Evolutionary conservation across 64 coral and sea anemone genomes (phyloP), one percentile per base, ranked within the genome.

Genomic region (Stichodactyla mertensii): DNA sequence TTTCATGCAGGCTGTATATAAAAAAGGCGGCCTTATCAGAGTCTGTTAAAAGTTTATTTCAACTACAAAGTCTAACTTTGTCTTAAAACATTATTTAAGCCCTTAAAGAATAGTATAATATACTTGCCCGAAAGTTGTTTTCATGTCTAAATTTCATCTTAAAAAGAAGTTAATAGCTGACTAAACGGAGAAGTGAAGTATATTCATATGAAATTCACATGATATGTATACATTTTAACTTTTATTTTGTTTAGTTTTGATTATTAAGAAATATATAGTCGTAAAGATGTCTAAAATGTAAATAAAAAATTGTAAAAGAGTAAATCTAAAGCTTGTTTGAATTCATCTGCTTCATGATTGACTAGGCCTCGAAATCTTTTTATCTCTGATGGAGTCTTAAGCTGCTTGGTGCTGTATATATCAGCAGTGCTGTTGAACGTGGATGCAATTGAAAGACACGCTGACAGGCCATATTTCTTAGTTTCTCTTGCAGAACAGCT

Each of bases 11-110:
- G 36, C 15, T 81, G 78, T 53, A 74, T 23, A 74, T 45, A 45
- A 45, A 45, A 45, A 45, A 74, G 27, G 69, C 24, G 69, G 24
- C 11, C 78, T 81, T 81, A 81, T 81, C 78, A 81, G 15, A 53
- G 15, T 53, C 78, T 55, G 77, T 79, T 81, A 81, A 71, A 81
- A 53, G 78, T 81, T 81, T 81, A 81, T 81, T 53, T 81, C 19
- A 81, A 81, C 78, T 81, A 20, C 53, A 81, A 55, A 81, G 78
- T 81, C 78, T 81, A 81, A 81, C 78, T 81, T 55, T 81, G 36
- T 55, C 54, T 53, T 81, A 16, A 55, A 71, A 81, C 55, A 81
- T 55, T 81, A 81, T 81, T 81, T 53, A 81, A 81, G 36, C 52
- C 54, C 78, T 81, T 81, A 81, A 81, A 81, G 78, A 81, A 81